Evolutionary conservation across 2,888 invertebrate species (phyloP).

Genomic region (Leucophenga montana): DNA sequence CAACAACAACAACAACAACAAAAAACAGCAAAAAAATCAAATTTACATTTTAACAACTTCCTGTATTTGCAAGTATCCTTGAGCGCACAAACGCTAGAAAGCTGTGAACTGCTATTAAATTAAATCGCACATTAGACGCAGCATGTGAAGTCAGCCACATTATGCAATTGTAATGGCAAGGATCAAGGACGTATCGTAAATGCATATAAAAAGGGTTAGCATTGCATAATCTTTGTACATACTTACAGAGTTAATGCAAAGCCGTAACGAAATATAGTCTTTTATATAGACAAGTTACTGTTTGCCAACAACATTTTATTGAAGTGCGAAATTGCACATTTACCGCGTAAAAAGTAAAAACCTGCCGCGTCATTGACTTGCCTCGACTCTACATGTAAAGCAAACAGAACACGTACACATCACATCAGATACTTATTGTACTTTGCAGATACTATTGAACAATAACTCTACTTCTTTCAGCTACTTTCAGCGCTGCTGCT

Average conservation of each 20-base stretch:
- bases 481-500: neutral
- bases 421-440: neutral
- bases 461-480: neutral
- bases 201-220: constrained; percentile 1
- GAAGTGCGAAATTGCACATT: constrained; percentile 64
- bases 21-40: no score
- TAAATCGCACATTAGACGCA: constrained; percentile 59
- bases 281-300: no score
- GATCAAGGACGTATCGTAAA: constrained; percentile 41
- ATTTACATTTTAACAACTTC: constrained; percentile 41
- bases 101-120: constrained; percentile 45
- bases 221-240: neutral
- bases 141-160: constrained; percentile 44
- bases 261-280: constrained; percentile 25
- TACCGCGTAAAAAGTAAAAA: constrained; percentile 49
- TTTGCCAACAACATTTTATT: constrained; percentile 51
- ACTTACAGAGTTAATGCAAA: constrained; percentile 16
- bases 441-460: neutral
- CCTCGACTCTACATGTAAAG: neutral
- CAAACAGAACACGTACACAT: constrained; percentile 9
- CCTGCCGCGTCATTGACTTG: constrained; percentile 60
- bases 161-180: constrained; percentile 40
- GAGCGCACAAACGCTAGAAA: constrained; percentile 43
- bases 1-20: no score
- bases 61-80: constrained; percentile 45